Conservation (phyloP, 2,797 vertebrate genomes). For the Lacerta agilis region DNA sequence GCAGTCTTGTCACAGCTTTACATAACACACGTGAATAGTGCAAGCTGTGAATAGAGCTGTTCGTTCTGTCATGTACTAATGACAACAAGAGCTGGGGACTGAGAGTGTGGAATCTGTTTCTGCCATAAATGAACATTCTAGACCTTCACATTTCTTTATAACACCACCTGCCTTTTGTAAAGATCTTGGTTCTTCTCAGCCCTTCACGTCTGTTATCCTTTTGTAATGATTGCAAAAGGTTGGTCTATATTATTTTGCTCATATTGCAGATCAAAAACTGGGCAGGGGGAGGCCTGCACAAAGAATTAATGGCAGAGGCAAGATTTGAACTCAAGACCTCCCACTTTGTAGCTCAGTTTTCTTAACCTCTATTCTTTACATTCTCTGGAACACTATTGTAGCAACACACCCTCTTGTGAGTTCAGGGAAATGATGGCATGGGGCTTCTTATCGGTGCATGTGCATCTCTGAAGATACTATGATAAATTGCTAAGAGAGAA, state of each 20-base stretch:
- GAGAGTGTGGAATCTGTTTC: not conserved
- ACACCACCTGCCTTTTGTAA: not conserved
- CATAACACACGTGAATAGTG: not conserved
- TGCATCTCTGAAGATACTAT: not conserved
- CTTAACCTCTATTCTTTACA: not conserved
- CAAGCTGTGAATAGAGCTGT: slow-evolving; percentile 1
- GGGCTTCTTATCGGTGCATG: not conserved
- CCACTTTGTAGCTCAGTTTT: not conserved
- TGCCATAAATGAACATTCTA: not conserved
- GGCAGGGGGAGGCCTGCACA: not conserved
- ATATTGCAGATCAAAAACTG: not conserved
- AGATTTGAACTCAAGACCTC: not conserved
- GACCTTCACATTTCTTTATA: not conserved
- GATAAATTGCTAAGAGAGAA: not conserved
- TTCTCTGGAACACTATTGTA: not conserved
- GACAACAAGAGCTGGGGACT: not conserved
- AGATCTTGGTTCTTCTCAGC: not conserved
- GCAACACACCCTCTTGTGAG: not conserved
- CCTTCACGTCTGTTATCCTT: not conserved
- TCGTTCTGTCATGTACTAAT: not conserved
- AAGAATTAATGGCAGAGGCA: not conserved
- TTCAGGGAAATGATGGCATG: not conserved
- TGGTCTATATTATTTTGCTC: too few relatives aligned
- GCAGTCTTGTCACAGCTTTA: slow-evolving; percentile 14
- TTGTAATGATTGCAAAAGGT: not conserved